Percentiles rank a stretch among this genome's conserved stretches.
Evolutionary conservation across 92 coral and sea anemone genomes (phyloP).

Genomic region (Muricea muricata): DNA sequence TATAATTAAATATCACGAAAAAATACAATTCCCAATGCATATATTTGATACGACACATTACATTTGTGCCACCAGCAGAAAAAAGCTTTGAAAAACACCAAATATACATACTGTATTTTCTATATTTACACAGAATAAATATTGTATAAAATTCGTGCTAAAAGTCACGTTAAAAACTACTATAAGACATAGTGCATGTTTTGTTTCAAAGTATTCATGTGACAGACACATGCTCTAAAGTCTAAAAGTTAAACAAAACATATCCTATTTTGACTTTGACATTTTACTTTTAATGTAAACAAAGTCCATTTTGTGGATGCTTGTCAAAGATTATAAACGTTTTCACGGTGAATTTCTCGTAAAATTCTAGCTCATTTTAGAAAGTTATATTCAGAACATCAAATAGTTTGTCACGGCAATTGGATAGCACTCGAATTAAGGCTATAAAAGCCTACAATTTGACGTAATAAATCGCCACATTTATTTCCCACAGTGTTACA

Average conservation of each 20-base stretch:
- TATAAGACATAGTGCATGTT: not conserved
- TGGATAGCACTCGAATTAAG: too few relatives aligned
- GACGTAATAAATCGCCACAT: not conserved
- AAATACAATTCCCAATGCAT: constrained; percentile 1
- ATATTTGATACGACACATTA: not conserved
- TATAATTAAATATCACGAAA: not conserved
- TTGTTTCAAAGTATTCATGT: not conserved
- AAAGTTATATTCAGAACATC: too few relatives aligned
- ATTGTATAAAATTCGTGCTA: constrained; percentile 20
- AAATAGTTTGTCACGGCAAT: not conserved
- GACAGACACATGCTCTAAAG: not conserved
- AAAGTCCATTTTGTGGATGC: too few relatives aligned
- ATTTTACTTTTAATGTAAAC: not conserved
- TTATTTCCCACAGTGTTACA: not conserved
- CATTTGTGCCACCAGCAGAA: not conserved
- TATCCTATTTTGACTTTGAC: not conserved
- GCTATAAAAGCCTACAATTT: too few relatives aligned
- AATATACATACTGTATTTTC: not conserved
- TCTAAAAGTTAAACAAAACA: not conserved
- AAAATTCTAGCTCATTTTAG: not conserved
- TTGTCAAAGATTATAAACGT: too few relatives aligned
- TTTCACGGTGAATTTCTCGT: not conserved
- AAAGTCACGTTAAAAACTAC: not conserved
- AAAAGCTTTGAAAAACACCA: not conserved
- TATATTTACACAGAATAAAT: not conserved